Percentiles rank a stretch among this genome's conserved stretches.
phyloP scores from a whole-genome alignment of 2,797 vertebrate species.

The Mus minutoides region DNA sequence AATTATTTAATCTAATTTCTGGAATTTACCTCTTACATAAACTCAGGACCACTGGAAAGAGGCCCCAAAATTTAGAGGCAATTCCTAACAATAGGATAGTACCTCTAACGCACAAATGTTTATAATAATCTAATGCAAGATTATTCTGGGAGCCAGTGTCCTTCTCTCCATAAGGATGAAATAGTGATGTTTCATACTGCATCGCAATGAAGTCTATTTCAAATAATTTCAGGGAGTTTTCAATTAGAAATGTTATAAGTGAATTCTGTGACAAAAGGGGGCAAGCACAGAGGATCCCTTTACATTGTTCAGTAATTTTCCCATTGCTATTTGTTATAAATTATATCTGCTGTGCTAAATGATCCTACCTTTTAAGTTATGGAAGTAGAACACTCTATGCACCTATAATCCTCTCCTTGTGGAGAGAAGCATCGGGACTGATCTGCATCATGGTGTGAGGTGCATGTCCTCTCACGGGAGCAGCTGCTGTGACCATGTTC shows the following conservation, averaged over 20 bases:
- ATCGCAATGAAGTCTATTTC: too few species aligned
- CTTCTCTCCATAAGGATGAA: too few species aligned
- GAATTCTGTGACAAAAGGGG: too few species aligned
- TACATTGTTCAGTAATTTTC: background rate
- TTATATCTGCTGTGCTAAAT: background rate
- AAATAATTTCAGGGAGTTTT: too few species aligned
- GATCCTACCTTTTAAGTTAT: too few species aligned
- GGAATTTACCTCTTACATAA: background rate
- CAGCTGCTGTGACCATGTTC: background rate
- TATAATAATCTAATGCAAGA: too few species aligned
- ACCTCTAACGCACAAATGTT: too few species aligned
- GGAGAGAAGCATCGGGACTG: background rate
- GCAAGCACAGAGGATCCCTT: too few species aligned
- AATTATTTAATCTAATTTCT: background rate
- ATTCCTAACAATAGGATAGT: background rate
- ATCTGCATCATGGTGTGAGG: background rate
- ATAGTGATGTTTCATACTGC: too few species aligned
- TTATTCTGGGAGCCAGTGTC: too few species aligned
- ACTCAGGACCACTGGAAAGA: background rate
- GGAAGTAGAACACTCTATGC: background rate
- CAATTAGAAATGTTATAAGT: too few species aligned
- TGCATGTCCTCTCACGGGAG: background rate
- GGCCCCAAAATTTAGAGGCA: background rate
- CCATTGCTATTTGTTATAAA: background rate
- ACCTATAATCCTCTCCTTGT: background rate